phyloP scores from a whole-genome alignment of 1,140 invertebrate genomes.

The Cyphomyrmex costatus region DNA sequence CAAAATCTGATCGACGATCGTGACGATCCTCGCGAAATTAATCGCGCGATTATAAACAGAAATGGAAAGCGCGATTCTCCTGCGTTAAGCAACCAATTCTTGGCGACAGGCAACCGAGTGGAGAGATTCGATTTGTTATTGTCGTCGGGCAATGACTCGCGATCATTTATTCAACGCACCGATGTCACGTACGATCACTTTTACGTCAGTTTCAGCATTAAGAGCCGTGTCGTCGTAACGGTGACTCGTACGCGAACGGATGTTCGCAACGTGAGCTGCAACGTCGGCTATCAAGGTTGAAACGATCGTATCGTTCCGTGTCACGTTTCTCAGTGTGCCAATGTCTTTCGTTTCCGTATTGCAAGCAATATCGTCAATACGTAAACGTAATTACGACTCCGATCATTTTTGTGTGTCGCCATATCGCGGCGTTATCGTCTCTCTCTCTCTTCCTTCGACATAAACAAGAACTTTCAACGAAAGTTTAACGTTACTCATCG shows the following conservation, averaged over 20 bases:
- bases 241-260: slow-evolving; percentile 31
- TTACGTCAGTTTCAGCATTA: not conserved
- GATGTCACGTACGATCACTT: slow-evolving; percentile 10
- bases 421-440: not conserved
- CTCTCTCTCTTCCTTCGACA: not conserved
- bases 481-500: not conserved
- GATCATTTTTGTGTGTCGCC: not conserved
- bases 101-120: not conserved
- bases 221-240: slow-evolving; percentile 36
- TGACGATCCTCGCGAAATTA: slow-evolving; percentile 56
- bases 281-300: slow-evolving; percentile 37
- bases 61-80: slow-evolving; percentile 74
- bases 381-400: not conserved
- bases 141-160: slow-evolving; percentile 20
- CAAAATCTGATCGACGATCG: slow-evolving; percentile 29
- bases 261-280: slow-evolving; percentile 29
- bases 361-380: not conserved
- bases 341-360: not conserved
- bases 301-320: slow-evolving; percentile 26
- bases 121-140: slow-evolving; percentile 33
- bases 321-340: slow-evolving; percentile 15
- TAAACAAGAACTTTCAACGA: not conserved
- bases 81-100: slow-evolving; percentile 57
- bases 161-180: slow-evolving; percentile 3
- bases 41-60: slow-evolving; percentile 66